Evolutionary conservation across 2,113 vertebrate genomes (phyloP), one percentile per base, ranked within the genome.

Genomic region (Megaceryle torquata): DNA sequence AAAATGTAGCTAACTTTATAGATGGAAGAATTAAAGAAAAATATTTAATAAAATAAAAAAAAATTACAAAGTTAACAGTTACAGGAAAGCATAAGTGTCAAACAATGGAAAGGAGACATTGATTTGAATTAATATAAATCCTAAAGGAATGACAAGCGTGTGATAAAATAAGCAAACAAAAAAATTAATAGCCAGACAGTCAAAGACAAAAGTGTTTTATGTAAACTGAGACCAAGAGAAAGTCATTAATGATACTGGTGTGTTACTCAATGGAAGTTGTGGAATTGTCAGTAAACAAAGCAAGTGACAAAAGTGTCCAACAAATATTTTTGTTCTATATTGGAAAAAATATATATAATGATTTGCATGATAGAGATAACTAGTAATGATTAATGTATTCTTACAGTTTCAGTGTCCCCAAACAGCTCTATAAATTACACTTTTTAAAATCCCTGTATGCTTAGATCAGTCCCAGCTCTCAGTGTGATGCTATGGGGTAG

Each of bases 401-500:
- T 72, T 80, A 80, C 25, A 21, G n/a, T 50, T 54, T 81, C 70
- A n/a, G 0, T 22, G 26, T 68, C 20, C 59, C 25, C 35, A 54
- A 91, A 59, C 11, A 63, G 5, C 20, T 81, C 22, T 59, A 54
- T 22, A 88, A 78, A 28, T 44, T 37, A 67, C 26, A 63, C 0
- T 2, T 82, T 91, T 71, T 57, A 14, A 89, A 91, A 53, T 2
- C 10, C 5, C 17, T 69, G 5, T 28, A 4, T 19, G 15, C 46
- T 91, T 82, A 41, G 13, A 4, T 80, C 0, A 0, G 24, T 44
- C 31, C 83, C 54, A 59, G 29, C 21, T 74, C 21, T 50, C 11
- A 6, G 28, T 53, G n/a, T 0, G 3, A 60, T 61, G 41, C 28
- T 37, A 2, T 2, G 5, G 28, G 17, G 37, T 13, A 53, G 6